Conservation (phyloP, 1,140 invertebrate species). For the Pemphigus obesinymphae region DNA sequence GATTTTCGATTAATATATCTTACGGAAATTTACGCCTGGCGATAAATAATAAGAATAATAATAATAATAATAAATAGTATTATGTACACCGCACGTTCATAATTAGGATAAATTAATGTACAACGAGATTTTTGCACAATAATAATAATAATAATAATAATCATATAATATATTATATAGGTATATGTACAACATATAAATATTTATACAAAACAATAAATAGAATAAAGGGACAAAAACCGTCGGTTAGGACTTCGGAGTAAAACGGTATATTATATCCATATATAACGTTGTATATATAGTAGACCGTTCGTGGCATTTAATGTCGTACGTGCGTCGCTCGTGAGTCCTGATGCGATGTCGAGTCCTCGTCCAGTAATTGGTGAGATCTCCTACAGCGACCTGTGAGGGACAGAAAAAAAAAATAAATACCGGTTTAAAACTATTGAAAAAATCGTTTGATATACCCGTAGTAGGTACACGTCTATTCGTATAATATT, state of each 20-base stretch:
- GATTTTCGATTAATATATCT: background rate
- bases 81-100: background rate
- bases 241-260: constrained; percentile 10
- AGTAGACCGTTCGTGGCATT: no score
- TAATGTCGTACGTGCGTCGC: constrained; percentile 2
- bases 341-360: background rate
- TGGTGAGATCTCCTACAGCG: constrained; percentile 16
- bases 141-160: no score
- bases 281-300: background rate
- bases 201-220: constrained; percentile 33
- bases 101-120: constrained; percentile 18
- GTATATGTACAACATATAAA: constrained; percentile 18
- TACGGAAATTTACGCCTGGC: background rate
- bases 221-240: background rate
- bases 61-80: no score
- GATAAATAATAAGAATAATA: background rate
- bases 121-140: constrained; percentile 9
- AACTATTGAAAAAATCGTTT: no score
- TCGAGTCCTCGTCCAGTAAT: background rate
- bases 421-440: background rate
- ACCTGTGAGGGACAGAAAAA: background rate
- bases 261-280: background rate
- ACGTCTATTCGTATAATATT: no score
- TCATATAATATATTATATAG: background rate
- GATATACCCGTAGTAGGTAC: no score